These are phyloP conservation scores for Empidonax traillii DNA, from an alignment of 2,113 vertebrate genomes.

Conservation along the genomic window DNA sequence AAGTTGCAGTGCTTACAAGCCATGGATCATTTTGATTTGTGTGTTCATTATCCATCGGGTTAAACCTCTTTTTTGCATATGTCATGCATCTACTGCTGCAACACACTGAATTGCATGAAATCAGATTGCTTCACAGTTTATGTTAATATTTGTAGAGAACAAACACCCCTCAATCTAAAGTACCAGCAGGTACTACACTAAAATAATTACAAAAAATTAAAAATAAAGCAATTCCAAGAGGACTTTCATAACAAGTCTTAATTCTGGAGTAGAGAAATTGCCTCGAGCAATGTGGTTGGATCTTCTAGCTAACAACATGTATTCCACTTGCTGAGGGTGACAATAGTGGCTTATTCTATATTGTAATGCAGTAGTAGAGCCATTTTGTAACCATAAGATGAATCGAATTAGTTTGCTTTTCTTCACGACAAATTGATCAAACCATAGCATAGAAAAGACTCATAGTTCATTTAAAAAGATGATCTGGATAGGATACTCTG, in stretches of 20 bases:
- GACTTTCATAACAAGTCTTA: background rate
- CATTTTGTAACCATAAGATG: background rate
- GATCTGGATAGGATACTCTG: background rate
- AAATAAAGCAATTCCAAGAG: background rate
- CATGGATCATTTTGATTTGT: background rate
- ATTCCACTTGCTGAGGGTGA: background rate
- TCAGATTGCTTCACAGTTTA: background rate
- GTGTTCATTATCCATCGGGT: background rate
- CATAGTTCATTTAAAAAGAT: background rate
- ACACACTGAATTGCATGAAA: background rate
- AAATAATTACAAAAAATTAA: background rate
- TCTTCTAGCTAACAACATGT: background rate
- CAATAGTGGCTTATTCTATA: background rate
- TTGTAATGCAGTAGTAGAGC: background rate
- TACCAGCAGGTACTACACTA: background rate
- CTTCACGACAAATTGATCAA: background rate
- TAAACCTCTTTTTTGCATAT: background rate
- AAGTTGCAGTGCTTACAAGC: background rate
- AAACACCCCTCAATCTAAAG: background rate
- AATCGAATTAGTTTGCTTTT: background rate
- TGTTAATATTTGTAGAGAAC: background rate
- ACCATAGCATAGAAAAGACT: background rate
- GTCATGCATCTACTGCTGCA: background rate
- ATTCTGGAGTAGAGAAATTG: background rate
- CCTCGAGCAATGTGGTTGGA: background rate